Evolutionary conservation across 1,140 invertebrate species (phyloP).

Genomic region (Coelopa frigida): DNA sequence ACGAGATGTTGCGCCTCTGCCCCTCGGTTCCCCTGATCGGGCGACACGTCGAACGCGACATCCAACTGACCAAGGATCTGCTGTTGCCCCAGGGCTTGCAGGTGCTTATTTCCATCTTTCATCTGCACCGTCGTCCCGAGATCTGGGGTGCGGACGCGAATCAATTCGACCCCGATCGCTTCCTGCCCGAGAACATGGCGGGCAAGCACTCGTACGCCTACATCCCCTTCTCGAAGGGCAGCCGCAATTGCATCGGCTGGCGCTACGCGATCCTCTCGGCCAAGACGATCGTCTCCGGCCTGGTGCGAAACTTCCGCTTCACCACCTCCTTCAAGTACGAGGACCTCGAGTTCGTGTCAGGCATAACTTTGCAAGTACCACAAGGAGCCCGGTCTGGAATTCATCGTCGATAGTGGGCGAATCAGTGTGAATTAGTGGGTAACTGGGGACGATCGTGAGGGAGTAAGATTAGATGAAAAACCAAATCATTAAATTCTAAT

Average conservation of each 20-base stretch:
- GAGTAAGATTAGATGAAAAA: too few relatives aligned
- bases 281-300: conserved; percentile 3
- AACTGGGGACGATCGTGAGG: too few relatives aligned
- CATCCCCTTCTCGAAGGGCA: conserved; percentile 53
- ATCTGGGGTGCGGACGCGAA: conserved; percentile 49
- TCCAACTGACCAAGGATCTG: conserved; percentile 1
- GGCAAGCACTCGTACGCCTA: conserved; percentile 44
- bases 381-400: too few relatives aligned
- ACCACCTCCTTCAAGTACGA: conserved; percentile 5
- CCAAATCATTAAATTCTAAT: too few relatives aligned
- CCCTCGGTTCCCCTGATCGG: conserved; percentile 16
- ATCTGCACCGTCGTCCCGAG: conserved; percentile 26
- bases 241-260: conserved; percentile 50
- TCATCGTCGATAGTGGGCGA: too few relatives aligned
- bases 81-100: conserved; percentile 12
- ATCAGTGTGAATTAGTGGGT: too few relatives aligned
- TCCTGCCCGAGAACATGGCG: conserved; percentile 43
- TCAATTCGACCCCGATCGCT: conserved; percentile 54
- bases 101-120: conserved; percentile 15
- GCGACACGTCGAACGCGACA: conserved; percentile 4
- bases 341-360: conserved; percentile 7
- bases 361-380: too few relatives aligned
- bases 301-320: conserved; percentile 10
- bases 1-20: conserved; percentile 18
- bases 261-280: conserved; percentile 7